Base-by-base conservation (phyloP, 1,140 invertebrate species). In the Meloidogyne exigua region DNA sequence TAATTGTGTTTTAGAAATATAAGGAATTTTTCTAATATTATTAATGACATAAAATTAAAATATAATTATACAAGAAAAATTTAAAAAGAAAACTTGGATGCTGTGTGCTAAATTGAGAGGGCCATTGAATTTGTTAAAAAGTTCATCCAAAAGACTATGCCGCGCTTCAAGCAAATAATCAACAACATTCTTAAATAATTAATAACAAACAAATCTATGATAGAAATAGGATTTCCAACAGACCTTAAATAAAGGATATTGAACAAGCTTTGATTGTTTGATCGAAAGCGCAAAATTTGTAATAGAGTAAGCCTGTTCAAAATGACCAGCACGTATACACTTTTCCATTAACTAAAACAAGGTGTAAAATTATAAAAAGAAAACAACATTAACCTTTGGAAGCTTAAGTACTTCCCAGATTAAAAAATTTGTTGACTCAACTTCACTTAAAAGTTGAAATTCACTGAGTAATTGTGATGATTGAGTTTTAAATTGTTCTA, bases 21-120 rank as follows among this genome's bases (percentile, higher is more conserved):
- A 86, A 1, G 85, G 85, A 64, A 86, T 86, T 71, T 86, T 87
- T 13, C 85, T 68, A 18, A 86, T 88, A 66, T 88, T 86, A 64
- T 88, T 86, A 2, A 86, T 83, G n/a, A 78, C 32, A 69, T 75
- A 11, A 75, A 62, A 68, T 77, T 65, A 13, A 3, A 32, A 76
- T 5, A 76, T 21, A 79, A 76, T 13, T 66, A 23, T 28, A n/a
- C 18, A n/a, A 77, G 4, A 28, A 21, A 25, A 63, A 15, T 39
- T n/a, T 7, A 9, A 76, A 18, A 23, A 12, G 15, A 76, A 68
- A 39, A 84, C 82, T 72, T 86, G 82, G 44, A 86, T 87, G n/a
- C 78, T 79, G 23, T 75, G 72, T 9, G 86, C 82, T 1, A 86
- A 75, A 75, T 86, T 87, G 15, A 86, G 76, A 15, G 85, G 85